Evolutionary conservation across 2,797 vertebrate genomes (phyloP).

Genomic region (Coregonus ussuriensis): DNA sequence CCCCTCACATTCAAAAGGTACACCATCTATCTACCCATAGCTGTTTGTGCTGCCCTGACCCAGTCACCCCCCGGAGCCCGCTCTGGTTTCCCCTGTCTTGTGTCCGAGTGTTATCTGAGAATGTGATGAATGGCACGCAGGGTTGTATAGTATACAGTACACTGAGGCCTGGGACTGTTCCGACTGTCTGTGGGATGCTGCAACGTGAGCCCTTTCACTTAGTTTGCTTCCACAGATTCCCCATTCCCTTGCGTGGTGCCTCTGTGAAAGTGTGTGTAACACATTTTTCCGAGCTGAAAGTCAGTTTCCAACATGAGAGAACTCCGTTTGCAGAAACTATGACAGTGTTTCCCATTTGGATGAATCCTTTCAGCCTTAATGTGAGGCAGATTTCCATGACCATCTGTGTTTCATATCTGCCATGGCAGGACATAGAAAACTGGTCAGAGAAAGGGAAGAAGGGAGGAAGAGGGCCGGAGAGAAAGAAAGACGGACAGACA

Average conservation of each 20-base stretch:
- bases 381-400: constrained; percentile 27
- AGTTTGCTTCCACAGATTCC: constrained; percentile 31
- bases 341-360: constrained; percentile 15
- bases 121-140: constrained; percentile 11
- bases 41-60: constrained; percentile 49
- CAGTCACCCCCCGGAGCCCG: constrained; percentile 52
- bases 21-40: constrained; percentile 43
- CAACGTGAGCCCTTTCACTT: constrained; percentile 50
- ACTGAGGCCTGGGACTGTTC: constrained; percentile 5
- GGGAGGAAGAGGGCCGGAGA: neutral
- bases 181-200: constrained; percentile 20
- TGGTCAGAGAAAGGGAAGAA: constrained; percentile 20
- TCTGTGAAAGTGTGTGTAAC: constrained; percentile 39
- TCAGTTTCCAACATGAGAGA: constrained; percentile 7
- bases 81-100: constrained; percentile 68
- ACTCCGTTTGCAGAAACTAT: constrained; percentile 4
- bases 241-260: constrained; percentile 35
- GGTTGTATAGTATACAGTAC: constrained; percentile 21
- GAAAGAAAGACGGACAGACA: constrained; percentile 14
- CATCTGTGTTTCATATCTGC: constrained; percentile 49
- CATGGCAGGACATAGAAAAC: constrained; percentile 26
- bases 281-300: constrained; percentile 6
- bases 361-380: constrained; percentile 20
- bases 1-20: constrained; percentile 52
- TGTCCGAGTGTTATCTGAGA: constrained; percentile 66